Conservation (phyloP, 2,113 vertebrate species). For the Chaetops frenatus region DNA sequence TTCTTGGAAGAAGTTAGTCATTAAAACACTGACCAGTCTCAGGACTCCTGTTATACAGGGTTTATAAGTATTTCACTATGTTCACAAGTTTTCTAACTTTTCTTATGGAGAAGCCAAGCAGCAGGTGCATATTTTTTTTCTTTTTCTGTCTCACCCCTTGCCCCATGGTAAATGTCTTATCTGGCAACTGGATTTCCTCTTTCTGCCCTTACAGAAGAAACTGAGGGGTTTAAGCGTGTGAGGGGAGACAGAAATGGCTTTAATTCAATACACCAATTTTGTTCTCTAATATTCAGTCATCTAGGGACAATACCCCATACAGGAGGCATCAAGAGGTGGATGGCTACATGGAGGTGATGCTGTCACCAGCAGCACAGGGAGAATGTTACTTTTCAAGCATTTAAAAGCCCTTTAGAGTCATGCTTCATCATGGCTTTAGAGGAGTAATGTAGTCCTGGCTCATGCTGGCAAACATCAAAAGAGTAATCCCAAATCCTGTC, state of each 20-base stretch:
- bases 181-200: background rate
- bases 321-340: background rate
- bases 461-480: background rate
- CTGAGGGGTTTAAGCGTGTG: background rate
- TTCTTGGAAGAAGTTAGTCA: background rate
- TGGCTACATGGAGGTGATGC: background rate
- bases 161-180: background rate
- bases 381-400: background rate
- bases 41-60: background rate
- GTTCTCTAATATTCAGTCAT: background rate
- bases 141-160: background rate
- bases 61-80: background rate
- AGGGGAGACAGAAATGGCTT: background rate
- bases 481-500: background rate
- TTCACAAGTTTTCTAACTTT: background rate
- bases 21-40: background rate
- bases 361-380: background rate
- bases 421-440: background rate
- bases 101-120: background rate
- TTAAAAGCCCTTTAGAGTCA: background rate
- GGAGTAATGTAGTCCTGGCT: background rate
- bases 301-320: background rate
- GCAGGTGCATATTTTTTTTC: background rate
- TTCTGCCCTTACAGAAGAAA: background rate
- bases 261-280: background rate